Evolutionary conservation across 2,888 invertebrate species (phyloP), one percentile per base, ranked within the genome.

Genomic region (Habroteleia sp.): DNA sequence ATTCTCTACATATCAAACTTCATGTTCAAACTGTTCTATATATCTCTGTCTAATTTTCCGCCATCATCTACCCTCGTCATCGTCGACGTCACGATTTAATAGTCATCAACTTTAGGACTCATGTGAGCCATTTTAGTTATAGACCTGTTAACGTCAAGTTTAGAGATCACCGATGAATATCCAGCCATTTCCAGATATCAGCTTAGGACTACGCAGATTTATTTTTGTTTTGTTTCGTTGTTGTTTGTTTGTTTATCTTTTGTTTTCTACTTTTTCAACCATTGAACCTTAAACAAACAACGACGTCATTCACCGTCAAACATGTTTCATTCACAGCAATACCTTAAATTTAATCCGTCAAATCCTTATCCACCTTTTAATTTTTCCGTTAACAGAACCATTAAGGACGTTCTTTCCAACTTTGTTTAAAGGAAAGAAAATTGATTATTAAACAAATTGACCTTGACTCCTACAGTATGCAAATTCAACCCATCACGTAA

Each of bases 1-100:
- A 81, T 80, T 83, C 81, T 81, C 78, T 78, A 52, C 74, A 79
- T 79, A 79, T 56, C 13, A 29, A 63, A 62, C 46, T 77, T 62
- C 58, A 56, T 46, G 3, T 11, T 48, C 54, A 20, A 50, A 33
- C 4, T 35, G 11, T 16, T 35, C 35, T 50, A 44, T 50, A 44
- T 39, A 17, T 39, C 46, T 54, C 23, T 65, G 37, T 42, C 35
- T 46, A 44, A 25, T 41, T 60, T 29, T 35, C 31, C 37, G 50
- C 65, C 48, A 60, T 66, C 29, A 62, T 23, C 33, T 20, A 13
- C 31, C 39, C 48, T n/a, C 11, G 58, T 23, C 63, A 63, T 50
- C 41, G 39, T 58, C 58, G 58, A 37, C 42, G 23, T 52, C 3
- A 50, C 35, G 11, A 8, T 20, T 14, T 29, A 3, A 14, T 29